Evolutionary conservation across 2,797 vertebrate genomes (phyloP).

Genomic region (Percopsis omiscomaycus): DNA sequence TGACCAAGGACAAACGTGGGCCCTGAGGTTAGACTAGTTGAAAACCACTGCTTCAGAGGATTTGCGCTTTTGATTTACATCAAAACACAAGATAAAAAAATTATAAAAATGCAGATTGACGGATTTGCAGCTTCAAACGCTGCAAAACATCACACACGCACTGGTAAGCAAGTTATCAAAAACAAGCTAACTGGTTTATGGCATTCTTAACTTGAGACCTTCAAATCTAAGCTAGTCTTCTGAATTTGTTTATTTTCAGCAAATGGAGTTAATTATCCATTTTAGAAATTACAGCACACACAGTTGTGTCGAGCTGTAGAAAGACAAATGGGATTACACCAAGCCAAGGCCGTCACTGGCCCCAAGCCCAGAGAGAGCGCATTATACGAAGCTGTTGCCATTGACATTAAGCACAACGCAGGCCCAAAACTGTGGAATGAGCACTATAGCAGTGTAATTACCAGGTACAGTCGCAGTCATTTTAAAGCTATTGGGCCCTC

Average conservation of each 20-base stretch:
- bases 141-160: background rate
- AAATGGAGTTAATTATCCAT: background rate
- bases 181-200: background rate
- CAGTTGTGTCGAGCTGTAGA: constrained; percentile 17
- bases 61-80: too few relatives aligned
- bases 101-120: too few relatives aligned
- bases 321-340: constrained; percentile 1
- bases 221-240: constrained; percentile 2
- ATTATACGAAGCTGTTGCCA: constrained; percentile 14
- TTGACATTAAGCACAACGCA: background rate
- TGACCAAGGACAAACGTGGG: too few relatives aligned
- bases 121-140: background rate
- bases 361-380: background rate
- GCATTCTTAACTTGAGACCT: background rate
- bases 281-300: constrained; percentile 1
- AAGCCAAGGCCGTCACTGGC: background rate
- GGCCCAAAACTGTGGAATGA: background rate
- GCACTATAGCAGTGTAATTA: background rate
- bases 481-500: background rate
- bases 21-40: too few relatives aligned
- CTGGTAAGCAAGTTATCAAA: too few relatives aligned
- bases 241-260: background rate
- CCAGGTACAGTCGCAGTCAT: background rate
- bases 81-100: too few relatives aligned
- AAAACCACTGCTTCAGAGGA: too few relatives aligned